Percentiles rank a stretch among this genome's conserved stretches.
phyloP scores from a whole-genome alignment of 2,113 vertebrate species.

The Pterophyllum scalare region DNA sequence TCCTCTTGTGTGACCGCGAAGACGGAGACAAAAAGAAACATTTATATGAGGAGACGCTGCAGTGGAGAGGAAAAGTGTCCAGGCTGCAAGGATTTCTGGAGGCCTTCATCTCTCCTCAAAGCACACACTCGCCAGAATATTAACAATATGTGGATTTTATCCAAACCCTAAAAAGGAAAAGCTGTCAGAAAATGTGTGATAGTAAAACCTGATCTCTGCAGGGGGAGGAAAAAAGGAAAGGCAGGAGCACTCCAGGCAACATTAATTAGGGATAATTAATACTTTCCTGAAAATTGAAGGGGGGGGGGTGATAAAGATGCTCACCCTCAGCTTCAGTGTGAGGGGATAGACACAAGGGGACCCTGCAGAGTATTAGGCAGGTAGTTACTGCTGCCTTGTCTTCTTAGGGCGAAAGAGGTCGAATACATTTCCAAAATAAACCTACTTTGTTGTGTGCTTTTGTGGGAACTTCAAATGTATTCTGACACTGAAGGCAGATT shows the following conservation, averaged over 20 bases:
- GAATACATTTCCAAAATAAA: not conserved
- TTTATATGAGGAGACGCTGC: constrained; percentile 1
- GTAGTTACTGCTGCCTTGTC: not conserved
- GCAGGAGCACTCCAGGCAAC: not conserved
- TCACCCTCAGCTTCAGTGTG: not conserved
- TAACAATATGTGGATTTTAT: not conserved
- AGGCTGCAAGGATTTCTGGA: not conserved
- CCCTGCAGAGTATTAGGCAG: not conserved
- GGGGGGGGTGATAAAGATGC: not conserved
- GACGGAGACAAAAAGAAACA: constrained; percentile 26
- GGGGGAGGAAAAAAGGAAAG: not conserved
- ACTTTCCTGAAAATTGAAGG: not conserved
- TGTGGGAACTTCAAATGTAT: not conserved
- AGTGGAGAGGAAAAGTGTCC: not conserved
- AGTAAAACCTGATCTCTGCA: not conserved
- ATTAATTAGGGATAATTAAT: constrained; percentile 1
- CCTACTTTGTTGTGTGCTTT: not conserved
- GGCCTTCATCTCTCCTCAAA: constrained; percentile 1
- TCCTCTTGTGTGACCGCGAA: not conserved
- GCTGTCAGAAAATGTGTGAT: not conserved
- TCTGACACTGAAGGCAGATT: not conserved
- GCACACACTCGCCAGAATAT: not conserved
- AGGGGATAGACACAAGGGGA: not conserved
- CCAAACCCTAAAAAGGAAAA: not conserved
- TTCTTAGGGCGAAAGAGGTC: not conserved